These are phyloP conservation scores for Drosophila pectinifera DNA, from an alignment of 1,140 invertebrate species.

Conservation along the genomic window DNA sequence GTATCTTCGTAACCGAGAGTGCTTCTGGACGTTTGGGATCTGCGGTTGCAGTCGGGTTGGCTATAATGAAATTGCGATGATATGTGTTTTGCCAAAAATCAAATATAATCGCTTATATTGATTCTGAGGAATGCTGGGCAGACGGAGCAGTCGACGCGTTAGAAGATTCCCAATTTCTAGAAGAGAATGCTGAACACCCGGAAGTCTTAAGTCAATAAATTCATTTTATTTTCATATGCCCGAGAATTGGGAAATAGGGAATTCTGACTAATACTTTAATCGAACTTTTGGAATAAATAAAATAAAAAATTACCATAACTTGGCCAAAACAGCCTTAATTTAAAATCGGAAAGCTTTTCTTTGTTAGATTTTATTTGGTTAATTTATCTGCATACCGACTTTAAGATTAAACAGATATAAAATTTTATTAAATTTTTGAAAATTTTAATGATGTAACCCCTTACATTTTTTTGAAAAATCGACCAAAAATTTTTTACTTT, in stretches of 20 bases:
- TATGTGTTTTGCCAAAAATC: slow-evolving; percentile 45
- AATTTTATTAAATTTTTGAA: no score
- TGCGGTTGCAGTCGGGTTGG: slow-evolving; percentile 40
- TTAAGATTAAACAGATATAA: no score
- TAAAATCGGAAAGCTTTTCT: no score
- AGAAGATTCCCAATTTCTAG: slow-evolving; percentile 24
- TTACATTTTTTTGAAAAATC: no score
- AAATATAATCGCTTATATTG: slow-evolving; percentile 11
- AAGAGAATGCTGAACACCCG: slow-evolving; percentile 6
- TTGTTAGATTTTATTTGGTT: no score
- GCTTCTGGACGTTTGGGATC: slow-evolving; percentile 18
- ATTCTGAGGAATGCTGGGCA: slow-evolving; percentile 4
- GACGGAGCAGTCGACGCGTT: background rate
- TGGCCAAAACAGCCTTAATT: no score
- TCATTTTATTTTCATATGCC: slow-evolving; percentile 1
- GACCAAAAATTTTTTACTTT: no score
- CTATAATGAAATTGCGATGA: slow-evolving; percentile 36
- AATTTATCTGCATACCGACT: no score
- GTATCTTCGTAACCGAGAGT: slow-evolving; percentile 2
- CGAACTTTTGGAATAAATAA: background rate
- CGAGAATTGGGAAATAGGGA: background rate
- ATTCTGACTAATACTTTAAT: background rate
- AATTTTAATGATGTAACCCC: no score
- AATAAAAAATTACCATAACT: no score
- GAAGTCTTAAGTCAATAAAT: slow-evolving; percentile 40